Conservation (phyloP, 2,888 invertebrate genomes). For the Dolichopus griseipennis region DNA sequence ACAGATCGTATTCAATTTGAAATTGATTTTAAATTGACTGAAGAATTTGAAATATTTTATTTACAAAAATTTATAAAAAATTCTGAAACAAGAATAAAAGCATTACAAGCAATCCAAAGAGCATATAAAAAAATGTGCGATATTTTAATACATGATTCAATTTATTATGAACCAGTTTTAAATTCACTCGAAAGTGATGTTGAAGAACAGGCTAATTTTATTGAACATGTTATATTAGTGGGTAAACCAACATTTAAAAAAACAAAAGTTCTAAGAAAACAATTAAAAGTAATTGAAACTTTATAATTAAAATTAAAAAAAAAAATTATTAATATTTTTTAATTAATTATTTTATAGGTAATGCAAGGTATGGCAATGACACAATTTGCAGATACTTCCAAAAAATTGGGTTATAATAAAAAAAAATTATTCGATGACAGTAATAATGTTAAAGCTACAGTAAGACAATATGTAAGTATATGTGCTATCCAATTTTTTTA, state of each 20-base stretch:
- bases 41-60: conserved; percentile 31
- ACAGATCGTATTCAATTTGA: conserved; percentile 38
- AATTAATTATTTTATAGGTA: too few species aligned
- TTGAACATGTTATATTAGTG: conserved; percentile 36
- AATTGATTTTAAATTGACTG: conserved; percentile 33
- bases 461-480: too few species aligned
- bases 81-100: conserved; percentile 37
- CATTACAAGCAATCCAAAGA: conserved; percentile 34
- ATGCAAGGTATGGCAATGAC: too few species aligned
- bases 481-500: too few species aligned
- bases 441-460: too few species aligned
- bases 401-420: too few species aligned
- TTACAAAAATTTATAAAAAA: conserved; percentile 37
- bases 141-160: conserved; percentile 34
- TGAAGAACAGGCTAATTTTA: conserved; percentile 38
- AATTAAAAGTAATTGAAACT: too few species aligned
- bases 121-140: conserved; percentile 38
- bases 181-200: conserved; percentile 36
- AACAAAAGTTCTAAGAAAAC: neutral
- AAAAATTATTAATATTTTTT: too few species aligned
- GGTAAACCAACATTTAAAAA: conserved; percentile 35
- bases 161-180: conserved; percentile 40
- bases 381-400: too few species aligned
- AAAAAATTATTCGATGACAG: too few species aligned
- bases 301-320: too few species aligned